phyloP scores from a whole-genome alignment of 1,140 invertebrate genomes.

The Ceratoteleas bidentatus region DNA sequence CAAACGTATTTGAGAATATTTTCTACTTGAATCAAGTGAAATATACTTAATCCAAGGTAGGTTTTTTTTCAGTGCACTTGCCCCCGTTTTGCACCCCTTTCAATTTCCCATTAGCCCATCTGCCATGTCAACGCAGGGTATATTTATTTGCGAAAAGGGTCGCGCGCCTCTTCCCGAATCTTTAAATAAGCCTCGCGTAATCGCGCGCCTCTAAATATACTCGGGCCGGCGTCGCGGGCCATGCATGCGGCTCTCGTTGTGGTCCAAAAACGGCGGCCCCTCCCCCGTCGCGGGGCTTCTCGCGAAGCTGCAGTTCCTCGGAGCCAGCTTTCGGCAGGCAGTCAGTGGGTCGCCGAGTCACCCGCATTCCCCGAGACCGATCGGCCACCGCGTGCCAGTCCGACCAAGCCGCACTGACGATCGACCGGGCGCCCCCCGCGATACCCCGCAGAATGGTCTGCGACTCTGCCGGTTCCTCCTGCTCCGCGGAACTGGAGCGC shows the following conservation, averaged over 20 bases:
- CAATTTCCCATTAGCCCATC: too few relatives aligned
- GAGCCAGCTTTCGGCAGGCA: constrained; percentile 49
- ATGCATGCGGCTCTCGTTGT: constrained; percentile 66
- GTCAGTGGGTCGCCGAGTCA: constrained; percentile 79
- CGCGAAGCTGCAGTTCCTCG: not conserved
- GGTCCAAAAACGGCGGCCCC: constrained; percentile 46
- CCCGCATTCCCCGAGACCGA: constrained; percentile 63
- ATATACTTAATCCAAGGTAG: too few relatives aligned
- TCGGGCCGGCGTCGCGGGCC: constrained; percentile 61
- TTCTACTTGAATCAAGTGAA: too few relatives aligned
- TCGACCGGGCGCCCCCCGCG: too few relatives aligned
- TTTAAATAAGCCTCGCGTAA: constrained; percentile 80
- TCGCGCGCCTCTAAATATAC: constrained; percentile 77
- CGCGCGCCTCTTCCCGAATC: constrained; percentile 72
- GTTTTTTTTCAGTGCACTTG: too few relatives aligned
- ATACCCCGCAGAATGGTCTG: too few relatives aligned
- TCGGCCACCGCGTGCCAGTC: not conserved
- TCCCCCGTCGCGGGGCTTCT: not conserved
- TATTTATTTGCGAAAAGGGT: constrained; percentile 17
- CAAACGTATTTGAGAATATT: too few relatives aligned
- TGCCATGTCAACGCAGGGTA: not conserved
- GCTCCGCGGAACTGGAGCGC: too few relatives aligned
- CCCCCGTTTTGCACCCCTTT: too few relatives aligned
- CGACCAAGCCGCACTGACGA: too few relatives aligned
- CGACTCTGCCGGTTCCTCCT: too few relatives aligned